phyloP scores from a whole-genome alignment of 2,797 vertebrate genomes.

The Pangasius macronema region DNA sequence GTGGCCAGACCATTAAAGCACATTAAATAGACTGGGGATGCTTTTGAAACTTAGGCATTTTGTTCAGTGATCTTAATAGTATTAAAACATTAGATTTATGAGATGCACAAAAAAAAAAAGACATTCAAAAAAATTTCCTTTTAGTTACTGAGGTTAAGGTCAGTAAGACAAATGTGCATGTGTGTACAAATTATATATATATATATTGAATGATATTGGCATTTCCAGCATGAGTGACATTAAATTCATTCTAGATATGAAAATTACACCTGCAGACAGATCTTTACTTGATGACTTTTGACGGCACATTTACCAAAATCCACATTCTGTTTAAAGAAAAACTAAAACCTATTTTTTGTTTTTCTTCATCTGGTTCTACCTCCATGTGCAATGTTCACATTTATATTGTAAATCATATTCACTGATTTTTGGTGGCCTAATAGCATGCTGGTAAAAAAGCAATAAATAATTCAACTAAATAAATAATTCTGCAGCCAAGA shows the following conservation, averaged over 20 bases:
- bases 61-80: neutral
- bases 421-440: conserved; percentile 20
- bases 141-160: neutral
- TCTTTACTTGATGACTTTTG: neutral
- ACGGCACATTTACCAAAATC: neutral
- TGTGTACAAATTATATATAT: neutral
- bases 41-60: neutral
- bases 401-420: conserved; percentile 26
- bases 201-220: neutral
- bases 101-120: neutral
- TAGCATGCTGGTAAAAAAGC: conserved; percentile 25
- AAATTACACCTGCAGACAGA: neutral
- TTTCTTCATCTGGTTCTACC: neutral
- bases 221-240: neutral
- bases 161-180: neutral
- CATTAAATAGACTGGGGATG: neutral
- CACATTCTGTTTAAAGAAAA: neutral
- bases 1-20: neutral
- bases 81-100: neutral
- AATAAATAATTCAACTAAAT: conserved; percentile 35
- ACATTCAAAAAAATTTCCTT: neutral
- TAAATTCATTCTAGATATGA: neutral
- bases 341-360: neutral
- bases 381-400: neutral
- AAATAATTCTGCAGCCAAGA: conserved; percentile 30